Evolutionary conservation across 2,113 vertebrate genomes (phyloP).

Genomic region (Eulemur macaco): DNA sequence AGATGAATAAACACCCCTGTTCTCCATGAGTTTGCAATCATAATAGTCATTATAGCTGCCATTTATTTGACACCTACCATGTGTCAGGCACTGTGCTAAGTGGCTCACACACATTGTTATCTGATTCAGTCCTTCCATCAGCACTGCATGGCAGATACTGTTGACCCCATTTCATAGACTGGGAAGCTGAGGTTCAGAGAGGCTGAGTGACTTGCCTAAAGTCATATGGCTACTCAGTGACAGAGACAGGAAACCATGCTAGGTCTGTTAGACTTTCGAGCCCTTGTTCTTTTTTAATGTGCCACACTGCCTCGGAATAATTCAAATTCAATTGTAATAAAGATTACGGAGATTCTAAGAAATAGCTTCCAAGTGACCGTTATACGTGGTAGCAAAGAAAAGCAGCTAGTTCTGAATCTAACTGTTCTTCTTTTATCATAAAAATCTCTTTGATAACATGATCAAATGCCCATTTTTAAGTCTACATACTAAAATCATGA

Average conservation of each 20-base stretch:
- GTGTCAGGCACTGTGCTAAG: neutral
- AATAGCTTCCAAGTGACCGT: constrained; percentile 71
- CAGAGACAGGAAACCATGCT: neutral
- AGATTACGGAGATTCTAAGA: constrained; percentile 71
- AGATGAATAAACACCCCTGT: neutral
- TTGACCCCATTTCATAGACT: neutral
- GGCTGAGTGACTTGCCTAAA: neutral
- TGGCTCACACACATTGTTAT: neutral
- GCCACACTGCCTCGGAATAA: neutral
- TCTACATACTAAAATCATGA: constrained; percentile 59
- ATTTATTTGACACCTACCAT: neutral
- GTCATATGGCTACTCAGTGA: neutral
- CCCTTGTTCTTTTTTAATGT: neutral
- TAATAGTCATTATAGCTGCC: neutral
- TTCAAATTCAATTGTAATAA: constrained; percentile 23
- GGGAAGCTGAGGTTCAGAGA: neutral
- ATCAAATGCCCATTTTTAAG: constrained; percentile 77
- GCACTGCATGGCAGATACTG: neutral
- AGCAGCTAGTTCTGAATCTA: constrained; percentile 69
- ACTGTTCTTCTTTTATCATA: constrained; percentile 75
- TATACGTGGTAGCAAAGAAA: constrained; percentile 62
- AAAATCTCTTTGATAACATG: constrained; percentile 73
- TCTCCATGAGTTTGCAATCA: neutral
- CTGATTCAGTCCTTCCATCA: neutral
- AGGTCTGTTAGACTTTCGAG: neutral